Evolutionary conservation across 2,113 vertebrate species (phyloP).

Genomic region (Probosciger aterrimus): DNA sequence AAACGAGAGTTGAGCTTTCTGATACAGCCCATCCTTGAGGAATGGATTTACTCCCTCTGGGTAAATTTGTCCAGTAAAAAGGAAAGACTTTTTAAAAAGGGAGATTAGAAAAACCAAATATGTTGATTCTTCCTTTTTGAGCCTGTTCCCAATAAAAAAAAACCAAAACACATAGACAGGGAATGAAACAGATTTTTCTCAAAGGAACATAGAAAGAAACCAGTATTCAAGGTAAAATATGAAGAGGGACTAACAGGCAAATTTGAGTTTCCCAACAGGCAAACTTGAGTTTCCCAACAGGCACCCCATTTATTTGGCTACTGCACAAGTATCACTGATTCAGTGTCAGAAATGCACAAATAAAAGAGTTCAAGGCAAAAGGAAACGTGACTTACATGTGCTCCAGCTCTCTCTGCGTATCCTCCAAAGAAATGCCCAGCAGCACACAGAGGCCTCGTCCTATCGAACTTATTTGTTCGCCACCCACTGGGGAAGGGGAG

Average conservation of each 20-base stretch:
- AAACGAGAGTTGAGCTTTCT: not conserved
- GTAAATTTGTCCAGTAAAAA: not conserved
- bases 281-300: not conserved
- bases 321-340: not conserved
- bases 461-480: conserved; percentile 89
- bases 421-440: conserved; percentile 90
- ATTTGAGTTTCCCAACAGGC: not conserved
- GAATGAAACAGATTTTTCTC: not conserved
- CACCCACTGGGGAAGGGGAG: conserved; percentile 78
- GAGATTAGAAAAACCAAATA: not conserved
- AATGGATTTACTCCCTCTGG: not conserved
- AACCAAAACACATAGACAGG: not conserved
- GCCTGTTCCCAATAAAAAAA: not conserved
- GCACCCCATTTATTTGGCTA: not conserved
- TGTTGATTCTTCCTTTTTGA: not conserved
- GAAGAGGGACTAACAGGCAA: not conserved
- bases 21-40: not conserved
- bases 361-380: not conserved
- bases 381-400: conserved; percentile 86
- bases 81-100: not conserved
- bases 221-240: not conserved
- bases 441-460: conserved; percentile 92
- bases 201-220: not conserved
- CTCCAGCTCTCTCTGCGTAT: conserved; percentile 90
- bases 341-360: not conserved